Evolutionary conservation across 2,113 vertebrate species (phyloP), one percentile per base, ranked within the genome.

Genomic region (Catharus fuscescens): DNA sequence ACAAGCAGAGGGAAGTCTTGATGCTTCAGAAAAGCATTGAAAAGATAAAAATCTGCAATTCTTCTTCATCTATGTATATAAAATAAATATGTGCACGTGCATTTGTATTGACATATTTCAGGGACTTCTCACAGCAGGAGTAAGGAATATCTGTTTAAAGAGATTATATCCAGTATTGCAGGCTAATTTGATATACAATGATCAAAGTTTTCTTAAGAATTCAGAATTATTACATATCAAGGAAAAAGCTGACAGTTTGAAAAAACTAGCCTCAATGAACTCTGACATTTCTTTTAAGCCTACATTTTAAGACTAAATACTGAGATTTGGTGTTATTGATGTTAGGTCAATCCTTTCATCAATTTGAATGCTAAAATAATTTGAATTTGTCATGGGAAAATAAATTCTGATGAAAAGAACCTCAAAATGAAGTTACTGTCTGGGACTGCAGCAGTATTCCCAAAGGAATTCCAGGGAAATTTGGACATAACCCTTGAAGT

Each of bases 381-480:
- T 87, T 86, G 42, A 60, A 92, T 93, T 92, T 61, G 60, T 60
- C 60, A 57, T 14, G 32, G 9, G 29, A 66, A 77, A 67, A 71
- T 78, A 74, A 79, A 79, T 24, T 57, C 57, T 82, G 3, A 24
- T 53, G 28, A 82, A 89, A 84, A 84, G 20, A 81, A 47, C 12
- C 26, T 84, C 86, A 85, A 88, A 96, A 95, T 72, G 26, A 97
- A 95, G 86, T 83, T 93, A 52, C 36, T 78, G 34, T 62, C 80
- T 79, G 86, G 60, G 53, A 60, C 65, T 86, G n/a, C 53, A 61
- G 62, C 18, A 44, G 1, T 71, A 85, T 57, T 56, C 26, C 59
- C 19, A 61, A 52, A 93, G 44, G 38, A 61, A 87, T 90, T 67
- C 45, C 54, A 34, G 34, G 25, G 78, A 95, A 96, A 85, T 82